phyloP scores from a whole-genome alignment of 2,888 invertebrate genomes.

The Electrophaes corylata region DNA sequence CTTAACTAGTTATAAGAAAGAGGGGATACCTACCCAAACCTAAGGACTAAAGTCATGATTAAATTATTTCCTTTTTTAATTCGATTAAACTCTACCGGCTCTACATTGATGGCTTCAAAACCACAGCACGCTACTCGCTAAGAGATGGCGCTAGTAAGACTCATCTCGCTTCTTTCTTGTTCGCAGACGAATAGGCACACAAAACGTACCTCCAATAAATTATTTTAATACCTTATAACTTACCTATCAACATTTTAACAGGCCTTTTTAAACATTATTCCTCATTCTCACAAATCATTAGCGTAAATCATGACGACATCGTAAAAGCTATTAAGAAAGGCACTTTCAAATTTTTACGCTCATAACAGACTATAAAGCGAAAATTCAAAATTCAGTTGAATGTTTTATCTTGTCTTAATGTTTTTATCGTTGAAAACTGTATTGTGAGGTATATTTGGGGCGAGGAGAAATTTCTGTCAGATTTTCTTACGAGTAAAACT shows the following conservation, averaged over 20 bases:
- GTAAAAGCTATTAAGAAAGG: conserved; percentile 59
- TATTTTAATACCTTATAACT: conserved; percentile 24
- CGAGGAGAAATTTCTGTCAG: conserved; percentile 47
- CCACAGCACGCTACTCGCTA: conserved; percentile 36
- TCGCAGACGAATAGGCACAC: conserved; percentile 9
- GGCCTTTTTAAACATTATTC: conserved; percentile 43
- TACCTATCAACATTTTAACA: conserved; percentile 44
- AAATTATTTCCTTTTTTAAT: no score
- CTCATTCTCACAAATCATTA: conserved; percentile 54
- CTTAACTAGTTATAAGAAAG: no score
- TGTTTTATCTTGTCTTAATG: conserved; percentile 64
- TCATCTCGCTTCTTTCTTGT: not conserved
- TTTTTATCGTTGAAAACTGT: conserved; percentile 51
- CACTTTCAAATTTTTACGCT: conserved; percentile 61
- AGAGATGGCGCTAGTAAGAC: conserved; percentile 47
- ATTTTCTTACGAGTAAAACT: not conserved
- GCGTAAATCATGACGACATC: conserved; percentile 64
- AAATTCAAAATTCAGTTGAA: conserved; percentile 62
- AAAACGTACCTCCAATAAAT: conserved; percentile 35
- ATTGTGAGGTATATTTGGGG: conserved; percentile 28
- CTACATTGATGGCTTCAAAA: not conserved
- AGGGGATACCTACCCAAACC: no score
- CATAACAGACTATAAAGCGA: conserved; percentile 55
- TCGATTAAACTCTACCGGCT: not conserved
- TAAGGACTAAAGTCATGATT: no score